Evolutionary conservation across 2,797 vertebrate genomes (phyloP).

Genomic region (Sebastes hopkinsi): DNA sequence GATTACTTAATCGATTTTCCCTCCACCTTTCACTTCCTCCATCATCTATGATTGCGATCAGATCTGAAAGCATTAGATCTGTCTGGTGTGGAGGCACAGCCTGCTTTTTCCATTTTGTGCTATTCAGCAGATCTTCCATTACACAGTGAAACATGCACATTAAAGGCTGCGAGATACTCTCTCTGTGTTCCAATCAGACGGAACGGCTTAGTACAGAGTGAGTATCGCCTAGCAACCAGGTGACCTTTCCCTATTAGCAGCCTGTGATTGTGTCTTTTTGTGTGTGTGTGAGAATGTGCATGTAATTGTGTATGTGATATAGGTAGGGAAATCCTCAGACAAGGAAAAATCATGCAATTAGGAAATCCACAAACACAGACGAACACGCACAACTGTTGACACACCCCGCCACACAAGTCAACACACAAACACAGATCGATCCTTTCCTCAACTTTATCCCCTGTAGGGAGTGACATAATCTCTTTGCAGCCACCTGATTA

Average conservation of each 20-base stretch:
- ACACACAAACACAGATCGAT: constrained; percentile 1
- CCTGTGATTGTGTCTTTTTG: constrained; percentile 12
- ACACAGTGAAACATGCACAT: constrained; percentile 12
- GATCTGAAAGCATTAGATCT: constrained; percentile 11
- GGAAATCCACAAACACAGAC: background rate
- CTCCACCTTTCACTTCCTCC: constrained; percentile 2
- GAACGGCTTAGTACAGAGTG: constrained; percentile 43
- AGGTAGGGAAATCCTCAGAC: constrained; percentile 26
- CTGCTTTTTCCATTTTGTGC: background rate
- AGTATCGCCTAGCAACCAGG: constrained; percentile 75
- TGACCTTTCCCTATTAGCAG: constrained; percentile 67
- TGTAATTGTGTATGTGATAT: background rate
- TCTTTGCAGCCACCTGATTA: constrained; percentile 57
- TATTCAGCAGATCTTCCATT: constrained; percentile 22
- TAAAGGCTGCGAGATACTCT: background rate
- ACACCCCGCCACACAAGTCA: constrained; percentile 8
- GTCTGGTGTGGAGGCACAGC: constrained; percentile 1
- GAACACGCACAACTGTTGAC: background rate
- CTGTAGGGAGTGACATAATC: constrained; percentile 62
- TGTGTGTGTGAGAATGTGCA: background rate
- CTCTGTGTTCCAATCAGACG: constrained; percentile 21
- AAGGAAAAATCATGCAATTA: background rate
- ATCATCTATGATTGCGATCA: constrained; percentile 8
- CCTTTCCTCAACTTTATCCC: constrained; percentile 23
- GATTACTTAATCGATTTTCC: constrained; percentile 16